These are phyloP conservation scores for Scaptomyza reducta DNA, from an alignment of 2,888 invertebrate species.

Conservation along the genomic window DNA sequence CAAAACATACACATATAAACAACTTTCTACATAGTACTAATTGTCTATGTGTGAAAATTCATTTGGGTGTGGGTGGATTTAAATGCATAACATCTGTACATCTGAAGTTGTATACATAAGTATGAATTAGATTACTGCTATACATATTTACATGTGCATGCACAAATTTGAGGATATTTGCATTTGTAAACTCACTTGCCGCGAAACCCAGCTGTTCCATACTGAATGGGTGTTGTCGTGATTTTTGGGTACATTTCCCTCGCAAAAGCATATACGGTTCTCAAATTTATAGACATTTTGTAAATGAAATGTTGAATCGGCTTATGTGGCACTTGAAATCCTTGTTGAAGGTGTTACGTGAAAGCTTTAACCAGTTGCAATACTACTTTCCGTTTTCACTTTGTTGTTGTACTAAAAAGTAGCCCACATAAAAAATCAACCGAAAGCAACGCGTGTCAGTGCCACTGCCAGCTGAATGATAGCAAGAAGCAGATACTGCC, in stretches of 20 bases:
- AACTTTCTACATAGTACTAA: slow-evolving; percentile 3
- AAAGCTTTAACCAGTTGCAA: slow-evolving; percentile 36
- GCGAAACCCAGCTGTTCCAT: slow-evolving; percentile 94
- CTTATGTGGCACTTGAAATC: slow-evolving; percentile 37
- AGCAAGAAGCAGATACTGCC: slow-evolving; percentile 41
- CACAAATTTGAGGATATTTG: slow-evolving; percentile 47
- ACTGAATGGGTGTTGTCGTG: slow-evolving; percentile 88
- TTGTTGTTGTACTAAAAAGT: slow-evolving; percentile 48
- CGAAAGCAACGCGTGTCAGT: slow-evolving; percentile 60
- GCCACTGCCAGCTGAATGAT: slow-evolving; percentile 45
- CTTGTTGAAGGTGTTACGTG: slow-evolving; percentile 21
- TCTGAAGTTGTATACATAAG: slow-evolving; percentile 9
- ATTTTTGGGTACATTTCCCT: slow-evolving; percentile 91
- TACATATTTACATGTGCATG: not conserved
- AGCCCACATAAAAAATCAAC: slow-evolving; percentile 35
- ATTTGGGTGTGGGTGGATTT: slow-evolving; percentile 21
- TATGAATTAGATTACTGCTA: not conserved
- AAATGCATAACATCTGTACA: slow-evolving; percentile 12
- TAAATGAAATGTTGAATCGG: slow-evolving; percentile 20
- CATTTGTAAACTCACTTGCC: slow-evolving; percentile 85
- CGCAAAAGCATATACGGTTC: slow-evolving; percentile 89
- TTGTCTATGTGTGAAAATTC: slow-evolving; percentile 12
- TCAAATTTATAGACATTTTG: slow-evolving; percentile 83
- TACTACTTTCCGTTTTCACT: slow-evolving; percentile 55
- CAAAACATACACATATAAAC: slow-evolving; percentile 29